Evolutionary conservation across 2,888 invertebrate species (phyloP).

Genomic region (Melieria omissa): DNA sequence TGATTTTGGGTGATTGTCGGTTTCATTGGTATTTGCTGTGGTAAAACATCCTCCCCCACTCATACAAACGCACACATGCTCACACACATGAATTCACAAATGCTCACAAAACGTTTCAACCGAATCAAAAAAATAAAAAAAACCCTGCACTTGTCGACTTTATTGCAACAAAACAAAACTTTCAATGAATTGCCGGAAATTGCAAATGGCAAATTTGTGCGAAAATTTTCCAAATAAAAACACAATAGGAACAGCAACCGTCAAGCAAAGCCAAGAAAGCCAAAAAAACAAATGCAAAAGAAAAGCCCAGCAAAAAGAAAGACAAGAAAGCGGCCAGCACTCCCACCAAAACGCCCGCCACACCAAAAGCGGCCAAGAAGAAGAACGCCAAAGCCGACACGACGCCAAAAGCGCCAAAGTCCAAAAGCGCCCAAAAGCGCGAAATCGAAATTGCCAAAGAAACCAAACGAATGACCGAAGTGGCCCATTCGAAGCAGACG

Average conservation of each 20-base stretch:
- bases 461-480: no score
- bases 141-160: not conserved
- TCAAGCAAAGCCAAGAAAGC: slow-evolving; percentile 48
- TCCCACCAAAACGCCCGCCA: not conserved
- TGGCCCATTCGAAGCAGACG: not conserved
- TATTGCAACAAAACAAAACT: not conserved
- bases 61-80: slow-evolving; percentile 1
- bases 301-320: slow-evolving; percentile 33
- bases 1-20: no score
- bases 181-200: not conserved
- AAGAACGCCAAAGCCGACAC: not conserved
- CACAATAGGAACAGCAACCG: slow-evolving; percentile 36
- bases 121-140: not conserved
- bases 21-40: no score
- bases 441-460: no score
- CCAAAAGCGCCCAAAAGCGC: not conserved
- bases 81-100: not conserved
- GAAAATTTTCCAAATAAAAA: not conserved
- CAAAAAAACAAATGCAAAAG: slow-evolving; percentile 45
- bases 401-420: not conserved
- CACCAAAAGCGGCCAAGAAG: not conserved
- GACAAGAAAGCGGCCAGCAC: slow-evolving; percentile 11
- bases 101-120: not conserved
- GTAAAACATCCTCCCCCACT: slow-evolving; percentile 10
- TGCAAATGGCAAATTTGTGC: not conserved